phyloP scores from a whole-genome alignment of 2,888 invertebrate genomes.

The Odontothrips loti region DNA sequence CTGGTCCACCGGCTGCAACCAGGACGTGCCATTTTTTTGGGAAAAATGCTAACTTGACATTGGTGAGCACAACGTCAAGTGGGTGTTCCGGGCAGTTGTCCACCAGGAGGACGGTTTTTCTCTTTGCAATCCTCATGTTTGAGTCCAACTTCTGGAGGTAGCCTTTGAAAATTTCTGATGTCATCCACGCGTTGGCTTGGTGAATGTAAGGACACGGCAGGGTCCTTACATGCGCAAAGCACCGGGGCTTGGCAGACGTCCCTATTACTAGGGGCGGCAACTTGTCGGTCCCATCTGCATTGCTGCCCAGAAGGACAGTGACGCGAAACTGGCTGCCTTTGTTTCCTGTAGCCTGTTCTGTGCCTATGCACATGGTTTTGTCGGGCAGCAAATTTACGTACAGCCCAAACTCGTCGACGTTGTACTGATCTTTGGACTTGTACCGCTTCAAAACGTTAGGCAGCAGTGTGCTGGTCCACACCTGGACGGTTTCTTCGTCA shows the following conservation, averaged over 20 bases:
- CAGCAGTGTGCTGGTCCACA: too few relatives aligned
- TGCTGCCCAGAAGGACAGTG: conserved; percentile 42
- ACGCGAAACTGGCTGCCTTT: conserved; percentile 40
- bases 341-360: conserved; percentile 41
- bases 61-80: too few relatives aligned
- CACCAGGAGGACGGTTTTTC: too few relatives aligned
- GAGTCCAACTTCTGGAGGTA: too few relatives aligned
- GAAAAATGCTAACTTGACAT: too few relatives aligned
- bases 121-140: too few relatives aligned
- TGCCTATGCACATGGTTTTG: conserved; percentile 40
- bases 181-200: conserved; percentile 39
- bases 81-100: too few relatives aligned
- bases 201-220: conserved; percentile 39
- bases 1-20: too few relatives aligned
- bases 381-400: conserved; percentile 39
- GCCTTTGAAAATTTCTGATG: conserved; percentile 33
- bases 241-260: conserved; percentile 42
- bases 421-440: conserved; percentile 37
- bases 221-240: conserved; percentile 42
- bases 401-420: conserved; percentile 40
- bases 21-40: too few relatives aligned
- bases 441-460: too few relatives aligned
- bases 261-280: conserved; percentile 42
- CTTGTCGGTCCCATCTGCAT: conserved; percentile 43
- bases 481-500: too few relatives aligned